Evolutionary conservation across 2,888 invertebrate genomes (phyloP).

Genomic region (Pristionchus fissidentatus): DNA sequence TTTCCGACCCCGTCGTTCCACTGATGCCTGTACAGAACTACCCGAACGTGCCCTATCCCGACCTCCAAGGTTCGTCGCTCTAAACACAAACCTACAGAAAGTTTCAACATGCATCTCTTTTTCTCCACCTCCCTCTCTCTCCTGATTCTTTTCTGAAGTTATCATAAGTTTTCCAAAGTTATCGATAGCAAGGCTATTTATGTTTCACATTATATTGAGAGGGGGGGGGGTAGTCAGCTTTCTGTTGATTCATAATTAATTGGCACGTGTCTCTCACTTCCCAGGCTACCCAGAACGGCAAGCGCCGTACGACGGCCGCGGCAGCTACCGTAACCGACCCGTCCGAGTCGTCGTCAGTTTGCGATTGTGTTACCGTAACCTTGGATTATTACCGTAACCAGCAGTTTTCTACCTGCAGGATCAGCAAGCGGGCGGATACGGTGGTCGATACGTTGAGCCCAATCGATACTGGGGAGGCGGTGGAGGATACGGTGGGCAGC

Average conservation of each 20-base stretch:
- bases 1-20: conserved; percentile 21
- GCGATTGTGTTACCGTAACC: neutral
- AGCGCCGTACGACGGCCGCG: conserved; percentile 4
- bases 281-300: conserved; percentile 11
- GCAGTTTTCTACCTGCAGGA: neutral
- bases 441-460: conserved; percentile 9
- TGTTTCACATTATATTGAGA: too few species aligned
- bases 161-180: too few species aligned
- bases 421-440: neutral
- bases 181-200: too few species aligned
- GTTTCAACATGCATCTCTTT: neutral
- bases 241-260: too few species aligned
- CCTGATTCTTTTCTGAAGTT: neutral
- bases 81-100: neutral
- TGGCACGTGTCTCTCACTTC: too few species aligned
- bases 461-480: neutral
- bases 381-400: neutral
- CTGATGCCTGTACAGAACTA: conserved; percentile 34
- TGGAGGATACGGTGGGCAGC: neutral
- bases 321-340: conserved; percentile 22
- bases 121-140: neutral
- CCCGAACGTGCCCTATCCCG: conserved; percentile 41
- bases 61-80: conserved; percentile 22
- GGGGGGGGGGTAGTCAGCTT: too few species aligned
- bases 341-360: neutral